Evolutionary conservation across 2,113 vertebrate species (phyloP).

Genomic region (Elanus axillaris): DNA sequence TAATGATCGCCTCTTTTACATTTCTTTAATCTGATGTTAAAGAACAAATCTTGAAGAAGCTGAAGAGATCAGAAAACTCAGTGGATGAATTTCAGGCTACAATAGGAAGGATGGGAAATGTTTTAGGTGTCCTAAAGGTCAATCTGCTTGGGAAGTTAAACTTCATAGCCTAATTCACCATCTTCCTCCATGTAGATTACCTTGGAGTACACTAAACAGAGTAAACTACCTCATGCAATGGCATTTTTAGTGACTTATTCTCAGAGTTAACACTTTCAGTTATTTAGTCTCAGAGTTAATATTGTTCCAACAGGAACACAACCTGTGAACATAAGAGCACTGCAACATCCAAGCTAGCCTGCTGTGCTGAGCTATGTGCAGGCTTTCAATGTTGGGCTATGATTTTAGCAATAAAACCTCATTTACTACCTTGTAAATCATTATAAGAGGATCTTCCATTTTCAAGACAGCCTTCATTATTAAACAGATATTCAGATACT

Average conservation of each 20-base stretch:
- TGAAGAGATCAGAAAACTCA: not conserved
- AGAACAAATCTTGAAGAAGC: not conserved
- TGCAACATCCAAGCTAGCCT: not conserved
- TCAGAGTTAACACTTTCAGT: not conserved
- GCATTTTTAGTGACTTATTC: not conserved
- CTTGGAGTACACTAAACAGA: not conserved
- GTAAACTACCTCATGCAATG: not conserved
- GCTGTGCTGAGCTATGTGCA: not conserved
- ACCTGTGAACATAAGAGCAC: not conserved
- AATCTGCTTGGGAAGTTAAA: not conserved
- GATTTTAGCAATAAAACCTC: not conserved
- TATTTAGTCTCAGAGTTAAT: not conserved
- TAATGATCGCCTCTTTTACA: not conserved
- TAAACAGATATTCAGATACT: not conserved
- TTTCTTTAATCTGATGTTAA: not conserved
- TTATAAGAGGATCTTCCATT: not conserved
- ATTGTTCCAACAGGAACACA: not conserved
- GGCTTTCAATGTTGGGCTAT: not conserved
- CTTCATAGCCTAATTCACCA: not conserved
- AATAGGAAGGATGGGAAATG: not conserved
- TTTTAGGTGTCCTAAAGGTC: not conserved
- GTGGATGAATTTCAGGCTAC: not conserved
- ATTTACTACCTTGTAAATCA: not conserved
- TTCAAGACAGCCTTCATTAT: not conserved
- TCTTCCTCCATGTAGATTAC: not conserved